These are phyloP conservation scores for Phalacrocorax aristotelis DNA, from an alignment of 2,113 vertebrate genomes.

Conservation along the genomic window DNA sequence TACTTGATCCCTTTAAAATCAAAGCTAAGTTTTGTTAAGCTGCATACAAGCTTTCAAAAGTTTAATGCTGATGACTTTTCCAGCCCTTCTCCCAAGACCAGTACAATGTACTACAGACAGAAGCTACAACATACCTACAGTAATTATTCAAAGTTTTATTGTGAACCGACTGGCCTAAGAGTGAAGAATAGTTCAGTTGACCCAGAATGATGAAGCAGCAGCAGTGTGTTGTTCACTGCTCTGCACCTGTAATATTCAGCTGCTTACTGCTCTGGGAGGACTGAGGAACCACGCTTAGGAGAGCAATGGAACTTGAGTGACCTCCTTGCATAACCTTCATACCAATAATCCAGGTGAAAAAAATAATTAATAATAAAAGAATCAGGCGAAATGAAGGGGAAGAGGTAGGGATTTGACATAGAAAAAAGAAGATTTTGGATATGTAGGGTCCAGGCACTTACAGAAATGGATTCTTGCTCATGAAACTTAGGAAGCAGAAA, in stretches of 20 bases:
- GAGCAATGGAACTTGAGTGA: neutral
- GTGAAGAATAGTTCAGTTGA: neutral
- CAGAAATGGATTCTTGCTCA: neutral
- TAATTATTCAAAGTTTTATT: neutral
- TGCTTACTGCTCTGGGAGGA: neutral
- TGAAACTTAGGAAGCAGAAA: neutral
- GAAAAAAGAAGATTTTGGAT: neutral
- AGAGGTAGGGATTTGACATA: neutral
- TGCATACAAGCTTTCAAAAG: neutral
- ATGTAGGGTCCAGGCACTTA: neutral
- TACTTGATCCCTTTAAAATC: neutral
- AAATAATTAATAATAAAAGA: neutral
- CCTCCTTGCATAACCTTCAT: neutral
- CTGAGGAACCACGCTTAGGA: neutral
- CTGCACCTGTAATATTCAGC: neutral
- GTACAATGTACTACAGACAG: neutral
- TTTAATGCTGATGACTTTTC: neutral
- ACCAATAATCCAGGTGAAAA: neutral
- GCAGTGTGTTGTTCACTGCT: neutral
- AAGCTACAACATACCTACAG: neutral
- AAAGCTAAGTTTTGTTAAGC: neutral
- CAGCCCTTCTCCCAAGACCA: neutral
- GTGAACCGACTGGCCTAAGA: neutral
- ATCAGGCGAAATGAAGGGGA: neutral
- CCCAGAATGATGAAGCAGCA: neutral